Evolutionary conservation across 2,888 invertebrate species (phyloP).

Genomic region (Fissipunctia ypsillon): DNA sequence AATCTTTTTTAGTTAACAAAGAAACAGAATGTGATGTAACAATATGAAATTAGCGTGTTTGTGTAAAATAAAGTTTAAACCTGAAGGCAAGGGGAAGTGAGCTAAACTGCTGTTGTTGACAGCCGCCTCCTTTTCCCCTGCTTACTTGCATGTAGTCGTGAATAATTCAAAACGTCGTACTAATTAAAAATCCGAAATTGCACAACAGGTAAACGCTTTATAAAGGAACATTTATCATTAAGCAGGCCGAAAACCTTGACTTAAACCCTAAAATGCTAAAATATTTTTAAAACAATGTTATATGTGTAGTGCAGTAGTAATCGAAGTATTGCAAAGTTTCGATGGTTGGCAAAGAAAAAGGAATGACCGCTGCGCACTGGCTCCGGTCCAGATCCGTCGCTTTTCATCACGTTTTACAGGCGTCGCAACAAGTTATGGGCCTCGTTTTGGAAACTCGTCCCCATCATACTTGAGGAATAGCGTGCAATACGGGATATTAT

Average conservation of each 20-base stretch:
- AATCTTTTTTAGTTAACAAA: constrained; percentile 52
- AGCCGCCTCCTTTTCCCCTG: constrained; percentile 22
- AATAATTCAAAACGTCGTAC: constrained; percentile 41
- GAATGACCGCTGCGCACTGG: constrained; percentile 74
- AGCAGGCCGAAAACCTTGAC: neutral
- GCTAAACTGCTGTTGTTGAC: constrained; percentile 35
- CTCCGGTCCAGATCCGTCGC: constrained; percentile 76
- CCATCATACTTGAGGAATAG: constrained; percentile 55
- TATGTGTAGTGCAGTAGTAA: constrained; percentile 62
- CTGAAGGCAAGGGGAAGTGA: constrained; percentile 29
- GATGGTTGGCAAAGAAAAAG: constrained; percentile 72
- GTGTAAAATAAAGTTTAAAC: constrained; percentile 39
- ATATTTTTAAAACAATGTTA: constrained; percentile 18
- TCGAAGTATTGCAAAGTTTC: constrained; percentile 73
- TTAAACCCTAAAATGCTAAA: constrained; percentile 1
- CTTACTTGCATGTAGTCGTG: constrained; percentile 33
- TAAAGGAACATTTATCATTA: constrained; percentile 9
- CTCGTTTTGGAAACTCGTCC: constrained; percentile 68
- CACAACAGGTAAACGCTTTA: constrained; percentile 35
- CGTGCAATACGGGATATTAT: constrained; percentile 55
- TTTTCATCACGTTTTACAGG: constrained; percentile 76
- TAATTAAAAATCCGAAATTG: constrained; percentile 42
- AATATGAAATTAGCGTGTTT: constrained; percentile 53
- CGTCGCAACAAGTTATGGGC: constrained; percentile 82
- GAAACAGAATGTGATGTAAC: constrained; percentile 46